Percentiles rank a stretch among this genome's conserved stretches.
phyloP scores from a whole-genome alignment of 2,113 vertebrate species.

The Triplophysa siluroides region DNA sequence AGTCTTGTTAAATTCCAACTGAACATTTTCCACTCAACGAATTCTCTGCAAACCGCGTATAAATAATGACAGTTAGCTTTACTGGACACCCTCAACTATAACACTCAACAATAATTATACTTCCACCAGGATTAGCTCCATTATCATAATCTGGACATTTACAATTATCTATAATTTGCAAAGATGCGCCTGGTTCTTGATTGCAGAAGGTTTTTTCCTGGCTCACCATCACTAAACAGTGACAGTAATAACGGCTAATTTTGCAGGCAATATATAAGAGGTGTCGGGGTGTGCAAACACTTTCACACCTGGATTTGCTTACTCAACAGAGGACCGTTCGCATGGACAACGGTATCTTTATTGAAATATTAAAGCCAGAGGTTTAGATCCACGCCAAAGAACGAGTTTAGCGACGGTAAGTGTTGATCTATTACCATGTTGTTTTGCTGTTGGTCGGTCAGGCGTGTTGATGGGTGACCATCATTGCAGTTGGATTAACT shows the following conservation, averaged over 20 bases:
- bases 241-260: slow-evolving; percentile 99
- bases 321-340: slow-evolving; percentile 87
- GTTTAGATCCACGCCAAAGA: slow-evolving; percentile 75
- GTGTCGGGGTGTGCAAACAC: slow-evolving; percentile 99
- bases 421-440: slow-evolving; percentile 43
- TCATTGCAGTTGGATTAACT: not conserved
- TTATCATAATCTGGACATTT: slow-evolving; percentile 99
- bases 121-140: slow-evolving; percentile 98
- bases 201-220: slow-evolving; percentile 94
- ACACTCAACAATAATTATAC: slow-evolving; percentile 99
- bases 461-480: not conserved
- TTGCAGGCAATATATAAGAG: slow-evolving; percentile 99
- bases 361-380: slow-evolving; percentile 73
- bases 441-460: slow-evolving; percentile 2
- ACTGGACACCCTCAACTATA: slow-evolving; percentile 99
- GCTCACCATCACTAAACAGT: slow-evolving; percentile 99
- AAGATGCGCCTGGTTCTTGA: slow-evolving; percentile 99
- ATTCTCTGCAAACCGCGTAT: slow-evolving; percentile 93
- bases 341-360: slow-evolving; percentile 77
- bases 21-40: slow-evolving; percentile 97
- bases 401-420: slow-evolving; percentile 81
- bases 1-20: slow-evolving; percentile 95
- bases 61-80: slow-evolving; percentile 99
- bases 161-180: slow-evolving; percentile 99
- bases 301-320: slow-evolving; percentile 99